A percentile compares a stretch with the other conserved stretches of the same genome.
Evolutionary conservation across 2,113 vertebrate genomes (phyloP).

Genomic region (Menidia beryllina): DNA sequence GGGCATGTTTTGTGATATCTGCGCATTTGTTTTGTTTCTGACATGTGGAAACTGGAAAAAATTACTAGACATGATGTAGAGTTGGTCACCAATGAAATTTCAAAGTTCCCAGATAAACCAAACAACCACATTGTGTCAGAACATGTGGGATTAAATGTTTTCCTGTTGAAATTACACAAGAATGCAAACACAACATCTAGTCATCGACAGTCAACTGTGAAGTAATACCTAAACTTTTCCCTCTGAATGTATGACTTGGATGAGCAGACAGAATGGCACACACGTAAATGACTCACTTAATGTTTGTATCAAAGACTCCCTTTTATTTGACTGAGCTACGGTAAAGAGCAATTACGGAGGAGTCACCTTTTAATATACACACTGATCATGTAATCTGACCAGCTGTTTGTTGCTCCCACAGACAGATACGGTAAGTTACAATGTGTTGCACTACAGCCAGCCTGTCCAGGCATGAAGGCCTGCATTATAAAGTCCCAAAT

Average conservation of each 20-base stretch:
- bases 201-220: slow-evolving; percentile 22
- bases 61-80: background rate
- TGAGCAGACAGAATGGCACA: background rate
- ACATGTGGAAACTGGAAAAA: slow-evolving; percentile 16
- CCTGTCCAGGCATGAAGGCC: slow-evolving; percentile 41
- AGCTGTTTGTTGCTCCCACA: background rate
- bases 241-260: background rate
- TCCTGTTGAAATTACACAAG: slow-evolving; percentile 11
- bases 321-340: background rate
- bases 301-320: background rate
- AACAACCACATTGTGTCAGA: slow-evolving; percentile 6
- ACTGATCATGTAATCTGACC: background rate
- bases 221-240: slow-evolving; percentile 36
- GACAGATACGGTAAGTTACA: slow-evolving; percentile 26
- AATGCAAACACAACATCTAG: slow-evolving; percentile 19
- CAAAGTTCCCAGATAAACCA: slow-evolving; percentile 22
- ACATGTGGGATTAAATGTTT: background rate
- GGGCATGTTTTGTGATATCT: background rate
- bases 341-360: background rate
- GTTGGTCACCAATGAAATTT: slow-evolving; percentile 20
- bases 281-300: background rate
- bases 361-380: slow-evolving; percentile 15
- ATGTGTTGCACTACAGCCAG: background rate
- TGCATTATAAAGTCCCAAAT: background rate
- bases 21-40: background rate